Conservation (phyloP, 2,888 invertebrate genomes). For the Melieria crassipennis region DNA sequence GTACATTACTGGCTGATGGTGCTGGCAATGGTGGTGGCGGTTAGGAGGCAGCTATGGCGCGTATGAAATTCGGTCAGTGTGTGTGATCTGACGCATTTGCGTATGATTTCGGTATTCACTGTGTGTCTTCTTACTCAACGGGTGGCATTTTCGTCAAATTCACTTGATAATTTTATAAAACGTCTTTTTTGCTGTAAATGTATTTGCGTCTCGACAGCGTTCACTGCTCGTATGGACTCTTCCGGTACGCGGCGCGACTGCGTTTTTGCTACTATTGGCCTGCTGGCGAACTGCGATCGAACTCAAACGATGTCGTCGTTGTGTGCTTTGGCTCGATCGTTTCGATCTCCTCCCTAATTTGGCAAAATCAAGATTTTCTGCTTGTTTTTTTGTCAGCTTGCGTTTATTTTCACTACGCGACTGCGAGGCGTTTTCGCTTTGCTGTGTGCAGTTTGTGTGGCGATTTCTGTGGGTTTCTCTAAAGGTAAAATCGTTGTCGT, state of each 20-base stretch:
- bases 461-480: too few species aligned
- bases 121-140: slow-evolving; percentile 42
- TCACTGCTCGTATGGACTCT: not conserved
- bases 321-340: not conserved
- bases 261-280: not conserved
- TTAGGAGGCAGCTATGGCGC: not conserved
- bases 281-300: not conserved
- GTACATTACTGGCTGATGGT: not conserved
- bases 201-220: not conserved
- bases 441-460: too few species aligned
- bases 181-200: not conserved
- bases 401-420: too few species aligned
- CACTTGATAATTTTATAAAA: not conserved
- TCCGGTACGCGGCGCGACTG: not conserved
- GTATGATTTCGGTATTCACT: not conserved
- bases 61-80: not conserved
- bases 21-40: not conserved
- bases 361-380: too few species aligned
- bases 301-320: not conserved
- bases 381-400: too few species aligned
- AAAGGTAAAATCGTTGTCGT: not conserved
- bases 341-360: too few species aligned
- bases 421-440: too few species aligned
- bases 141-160: slow-evolving; percentile 41
- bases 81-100: not conserved